Conservation (phyloP, 2,888 invertebrate species). For the Andrena chrysosceles region DNA sequence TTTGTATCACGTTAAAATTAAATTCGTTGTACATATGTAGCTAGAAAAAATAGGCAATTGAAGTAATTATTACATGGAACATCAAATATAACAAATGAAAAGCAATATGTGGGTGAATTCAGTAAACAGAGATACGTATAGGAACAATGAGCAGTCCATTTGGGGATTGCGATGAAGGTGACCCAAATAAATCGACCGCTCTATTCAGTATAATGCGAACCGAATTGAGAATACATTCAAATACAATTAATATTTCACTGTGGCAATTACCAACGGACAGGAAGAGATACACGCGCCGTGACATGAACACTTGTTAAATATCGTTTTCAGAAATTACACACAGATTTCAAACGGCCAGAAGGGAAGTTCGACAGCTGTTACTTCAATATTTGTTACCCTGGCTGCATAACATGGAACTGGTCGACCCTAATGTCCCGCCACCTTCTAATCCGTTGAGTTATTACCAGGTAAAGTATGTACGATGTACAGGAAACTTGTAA, state of each 20-base stretch:
- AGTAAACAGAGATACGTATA: neutral
- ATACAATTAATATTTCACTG: constrained; percentile 11
- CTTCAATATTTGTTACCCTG: constrained; percentile 98
- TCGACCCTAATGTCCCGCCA: constrained; percentile 98
- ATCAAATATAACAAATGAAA: neutral
- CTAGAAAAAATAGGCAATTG: too few relatives aligned
- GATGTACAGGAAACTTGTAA: constrained; percentile 11
- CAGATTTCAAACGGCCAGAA: constrained; percentile 97
- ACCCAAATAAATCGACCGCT: constrained; percentile 14
- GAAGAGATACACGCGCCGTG: neutral
- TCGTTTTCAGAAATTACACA: constrained; percentile 95
- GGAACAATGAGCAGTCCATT: neutral
- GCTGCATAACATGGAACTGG: constrained; percentile 99
- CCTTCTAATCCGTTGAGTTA: constrained; percentile 92
- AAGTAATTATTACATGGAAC: too few relatives aligned
- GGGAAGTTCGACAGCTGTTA: constrained; percentile 95
- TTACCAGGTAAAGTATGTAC: constrained; percentile 89
- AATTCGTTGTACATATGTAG: too few relatives aligned
- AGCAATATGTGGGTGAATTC: neutral
- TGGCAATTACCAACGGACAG: neutral
- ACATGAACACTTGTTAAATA: constrained; percentile 15
- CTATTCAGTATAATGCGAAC: too few relatives aligned
- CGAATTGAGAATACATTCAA: neutral
- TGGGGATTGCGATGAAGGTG: neutral
- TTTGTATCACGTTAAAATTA: too few relatives aligned